Evolutionary conservation across 2,888 invertebrate species (phyloP), one percentile per base, ranked within the genome.

Genomic region (Cosmorhoe ocellata): DNA sequence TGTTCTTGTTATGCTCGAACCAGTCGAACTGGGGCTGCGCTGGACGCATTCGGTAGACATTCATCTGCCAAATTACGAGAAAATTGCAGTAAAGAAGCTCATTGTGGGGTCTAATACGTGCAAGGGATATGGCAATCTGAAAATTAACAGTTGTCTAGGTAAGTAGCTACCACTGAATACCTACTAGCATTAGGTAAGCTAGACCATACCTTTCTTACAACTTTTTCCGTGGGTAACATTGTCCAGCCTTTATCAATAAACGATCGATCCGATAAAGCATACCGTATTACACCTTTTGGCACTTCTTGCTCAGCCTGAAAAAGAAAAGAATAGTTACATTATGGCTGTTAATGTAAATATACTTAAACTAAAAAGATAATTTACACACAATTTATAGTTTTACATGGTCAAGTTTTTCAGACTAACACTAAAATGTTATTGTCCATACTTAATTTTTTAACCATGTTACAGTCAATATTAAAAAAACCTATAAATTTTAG

Each of bases 201-300:
- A n/a, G n/a, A 24, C 11, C 47, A 63, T 70, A 84, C 87, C 74
- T 87, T 89, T 27, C 84, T 73, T 7, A 87, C 84, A n/a, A 86
- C 76, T 79, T 86, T 88, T 60, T 86, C 84, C 0, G 83, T 86
- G 10, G 88, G 87, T 30, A 88, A 56, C 79, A 79, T 74, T 9
- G 88, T 88, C 88, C 87, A 89, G 2, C 87, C 88, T 49, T 87
- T 87, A 3, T 87, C 84, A 32, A 88, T 87, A 58, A 83, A 87
- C 2, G 76, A 56, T 3, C 84, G 82, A 66, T 88, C 82, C 1
- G 88, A 88, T 56, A 88, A 64, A 24, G 83, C 74, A 55, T 87
- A 88, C 10, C 70, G 74, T 43, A 80, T 74, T 8, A 80, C 43
- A 9, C 85, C 84, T 63, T 76, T 83, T 0, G 64, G 31, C 22